Percentiles rank a stretch among this genome's conserved stretches.
Evolutionary conservation across 1,140 invertebrate genomes (phyloP).

Genomic region (Patella vulgata): DNA sequence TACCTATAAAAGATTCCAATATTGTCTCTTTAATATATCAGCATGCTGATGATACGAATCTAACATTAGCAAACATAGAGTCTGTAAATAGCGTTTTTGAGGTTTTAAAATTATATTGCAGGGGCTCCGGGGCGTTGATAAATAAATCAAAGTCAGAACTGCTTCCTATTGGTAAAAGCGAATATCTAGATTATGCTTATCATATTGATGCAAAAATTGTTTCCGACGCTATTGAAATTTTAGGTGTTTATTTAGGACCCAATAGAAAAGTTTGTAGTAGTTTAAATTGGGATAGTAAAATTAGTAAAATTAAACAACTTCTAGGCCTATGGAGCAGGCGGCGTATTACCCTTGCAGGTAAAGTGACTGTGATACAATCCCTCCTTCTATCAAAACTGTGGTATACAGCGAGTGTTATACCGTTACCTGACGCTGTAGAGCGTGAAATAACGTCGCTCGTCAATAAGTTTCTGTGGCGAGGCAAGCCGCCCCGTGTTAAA

Average conservation of each 20-base stretch:
- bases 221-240: constrained; percentile 20
- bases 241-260: too few species aligned
- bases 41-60: too few species aligned
- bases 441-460: neutral
- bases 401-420: too few species aligned
- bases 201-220: constrained; percentile 36
- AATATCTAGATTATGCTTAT: constrained; percentile 30
- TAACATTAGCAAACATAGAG: too few species aligned
- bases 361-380: too few species aligned
- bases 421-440: too few species aligned
- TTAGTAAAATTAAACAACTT: neutral
- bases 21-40: too few species aligned
- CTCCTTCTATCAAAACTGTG: too few species aligned
- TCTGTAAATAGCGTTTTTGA: constrained; percentile 26
- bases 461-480: constrained; percentile 9
- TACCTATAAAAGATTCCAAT: too few species aligned
- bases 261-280: constrained; percentile 17
- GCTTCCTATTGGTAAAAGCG: constrained; percentile 31
- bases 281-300: too few species aligned
- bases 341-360: too few species aligned
- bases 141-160: constrained; percentile 35
- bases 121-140: constrained; percentile 34
- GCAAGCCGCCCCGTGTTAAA: neutral
- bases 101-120: constrained; percentile 23
- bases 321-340: too few species aligned